Base-by-base conservation (phyloP, 2,797 vertebrate species). In the Phrynocephalus vlangalii region DNA sequence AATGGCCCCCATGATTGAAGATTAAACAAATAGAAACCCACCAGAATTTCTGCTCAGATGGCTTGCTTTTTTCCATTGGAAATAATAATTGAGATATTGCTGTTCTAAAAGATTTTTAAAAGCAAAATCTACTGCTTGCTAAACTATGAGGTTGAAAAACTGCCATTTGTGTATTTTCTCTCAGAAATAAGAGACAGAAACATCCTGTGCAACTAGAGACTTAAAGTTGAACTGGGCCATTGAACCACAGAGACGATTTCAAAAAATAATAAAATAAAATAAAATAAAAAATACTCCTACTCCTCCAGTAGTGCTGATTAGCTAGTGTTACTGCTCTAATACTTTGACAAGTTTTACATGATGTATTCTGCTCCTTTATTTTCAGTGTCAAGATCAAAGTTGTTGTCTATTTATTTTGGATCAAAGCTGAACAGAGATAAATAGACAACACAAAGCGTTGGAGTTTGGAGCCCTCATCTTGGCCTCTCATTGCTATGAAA, bases 11-110 rank as follows among this genome's bases (percentile, higher is more conserved):
- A 66, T 38, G 44, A 38, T 48, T 22, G 28, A 6, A 73, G 67
- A 50, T 33, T 85, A 22, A 91, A 90, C 90, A 93, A 93, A 91
- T 89, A 93, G 67, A 91, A 91, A 93, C 85, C 89, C 92, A 84
- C 13, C 68, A 88, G 38, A 83, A 92, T 52, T 22, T 71, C 78
- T 92, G 83, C 88, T 92, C 90, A 93, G 84, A 91, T 89, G 93
- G 86, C 75, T 93, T 92, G 72, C 91, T 91, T 93, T 87, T 83
- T 78, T 89, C 70, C 90, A 92, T 84, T 84, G 92, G 81, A 91
- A 93, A 91, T 89, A 93, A 91, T 81, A 52, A 0, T 5, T 73
- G 84, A 28, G 72, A 52, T 89, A 2, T 0, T 68, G 86, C 90
- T 50, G 20, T 93, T 90, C 83, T 73, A 89, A 85, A 85, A 86